These are phyloP conservation scores for Chamaetylas fuelleborni DNA, from an alignment of 2,113 vertebrate species.

Conservation along the genomic window DNA sequence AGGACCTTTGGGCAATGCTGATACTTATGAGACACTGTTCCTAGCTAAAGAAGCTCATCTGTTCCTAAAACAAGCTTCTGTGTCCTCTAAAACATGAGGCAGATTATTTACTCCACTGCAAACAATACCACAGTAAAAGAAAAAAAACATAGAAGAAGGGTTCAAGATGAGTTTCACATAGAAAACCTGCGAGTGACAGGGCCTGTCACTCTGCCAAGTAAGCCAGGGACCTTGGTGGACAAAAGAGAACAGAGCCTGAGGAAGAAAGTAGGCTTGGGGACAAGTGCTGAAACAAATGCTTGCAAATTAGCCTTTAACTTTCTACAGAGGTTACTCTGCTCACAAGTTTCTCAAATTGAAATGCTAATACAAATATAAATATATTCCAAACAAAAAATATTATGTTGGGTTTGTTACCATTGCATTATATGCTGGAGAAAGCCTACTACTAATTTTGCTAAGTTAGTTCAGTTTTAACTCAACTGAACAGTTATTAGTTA, in stretches of 20 bases:
- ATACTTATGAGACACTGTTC: not conserved
- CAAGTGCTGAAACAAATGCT: not conserved
- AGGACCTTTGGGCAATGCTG: not conserved
- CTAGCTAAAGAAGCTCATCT: not conserved
- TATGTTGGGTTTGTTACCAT: not conserved
- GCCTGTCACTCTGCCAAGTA: not conserved
- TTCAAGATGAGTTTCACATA: not conserved
- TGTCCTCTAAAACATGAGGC: not conserved
- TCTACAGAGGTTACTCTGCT: not conserved
- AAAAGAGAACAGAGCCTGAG: not conserved
- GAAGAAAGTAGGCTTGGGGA: not conserved
- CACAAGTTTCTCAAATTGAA: not conserved
- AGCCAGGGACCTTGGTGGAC: not conserved
- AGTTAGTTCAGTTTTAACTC: not conserved
- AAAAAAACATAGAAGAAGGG: not conserved
- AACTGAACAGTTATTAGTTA: not conserved
- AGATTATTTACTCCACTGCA: not conserved
- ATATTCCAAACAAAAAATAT: not conserved
- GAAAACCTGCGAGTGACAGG: not conserved
- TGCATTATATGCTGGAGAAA: not conserved
- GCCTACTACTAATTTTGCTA: not conserved
- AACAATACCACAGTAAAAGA: not conserved
- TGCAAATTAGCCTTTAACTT: not conserved
- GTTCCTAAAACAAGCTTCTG: not conserved
- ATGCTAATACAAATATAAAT: not conserved